These are phyloP conservation scores for Numida meleagris DNA, from an alignment of 2,113 vertebrate genomes.

Conservation along the genomic window DNA sequence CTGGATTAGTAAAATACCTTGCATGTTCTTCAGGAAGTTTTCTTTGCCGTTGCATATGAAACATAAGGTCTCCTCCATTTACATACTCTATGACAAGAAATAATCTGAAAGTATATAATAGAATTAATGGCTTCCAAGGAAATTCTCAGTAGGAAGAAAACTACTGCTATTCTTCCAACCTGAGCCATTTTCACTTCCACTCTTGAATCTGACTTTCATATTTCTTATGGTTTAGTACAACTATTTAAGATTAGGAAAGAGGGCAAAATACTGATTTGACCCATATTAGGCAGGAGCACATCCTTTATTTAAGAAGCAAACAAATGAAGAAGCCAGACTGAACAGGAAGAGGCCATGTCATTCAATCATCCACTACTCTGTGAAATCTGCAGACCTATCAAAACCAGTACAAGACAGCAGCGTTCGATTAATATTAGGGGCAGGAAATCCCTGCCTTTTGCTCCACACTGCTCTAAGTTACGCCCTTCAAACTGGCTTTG, in stretches of 20 bases:
- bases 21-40: slow-evolving; percentile 97
- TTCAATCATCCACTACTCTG: not conserved
- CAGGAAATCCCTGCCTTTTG: not conserved
- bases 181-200: not conserved
- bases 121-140: not conserved
- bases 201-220: not conserved
- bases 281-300: not conserved
- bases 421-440: not conserved
- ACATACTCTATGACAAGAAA: slow-evolving; percentile 99
- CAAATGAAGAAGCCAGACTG: not conserved
- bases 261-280: not conserved
- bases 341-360: not conserved
- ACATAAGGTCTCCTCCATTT: slow-evolving; percentile 97
- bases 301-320: not conserved
- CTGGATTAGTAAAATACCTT: slow-evolving; percentile 75
- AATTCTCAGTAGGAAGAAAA: not conserved
- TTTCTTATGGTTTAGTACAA: not conserved
- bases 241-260: not conserved
- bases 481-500: not conserved
- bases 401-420: not conserved
- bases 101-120: slow-evolving; percentile 78
- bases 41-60: slow-evolving; percentile 97
- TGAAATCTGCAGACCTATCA: not conserved
- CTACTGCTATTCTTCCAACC: not conserved
- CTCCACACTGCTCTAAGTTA: not conserved